These are phyloP conservation scores for Lepus timidus DNA, from an alignment of 2,113 vertebrate genomes.

Conservation along the genomic window DNA sequence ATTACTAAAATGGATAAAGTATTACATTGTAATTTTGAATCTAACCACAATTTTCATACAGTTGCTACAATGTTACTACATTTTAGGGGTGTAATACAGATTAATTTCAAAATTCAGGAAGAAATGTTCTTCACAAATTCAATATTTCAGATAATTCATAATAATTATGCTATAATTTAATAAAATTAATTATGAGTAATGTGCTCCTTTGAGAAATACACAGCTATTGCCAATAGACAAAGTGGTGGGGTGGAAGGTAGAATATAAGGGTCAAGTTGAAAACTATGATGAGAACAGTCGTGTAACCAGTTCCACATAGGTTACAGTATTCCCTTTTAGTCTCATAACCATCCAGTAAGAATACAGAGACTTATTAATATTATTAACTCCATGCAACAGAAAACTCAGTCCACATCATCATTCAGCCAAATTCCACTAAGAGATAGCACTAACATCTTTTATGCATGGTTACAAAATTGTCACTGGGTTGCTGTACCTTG, in stretches of 20 bases:
- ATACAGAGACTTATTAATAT: neutral
- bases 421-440: conserved; percentile 62
- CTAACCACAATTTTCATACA: neutral
- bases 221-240: conserved; percentile 78
- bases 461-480: conserved; percentile 67
- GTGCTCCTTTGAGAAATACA: conserved; percentile 78
- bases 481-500: conserved; percentile 79
- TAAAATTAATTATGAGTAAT: conserved; percentile 75
- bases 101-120: conserved; percentile 68
- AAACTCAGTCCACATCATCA: neutral
- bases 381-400: neutral
- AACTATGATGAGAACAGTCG: neutral
- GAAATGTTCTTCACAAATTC: conserved; percentile 64
- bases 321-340: neutral
- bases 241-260: neutral
- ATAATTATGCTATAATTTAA: conserved; percentile 80
- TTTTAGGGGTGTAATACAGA: conserved; percentile 54
- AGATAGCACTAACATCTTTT: conserved; percentile 72
- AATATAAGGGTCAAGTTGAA: neutral
- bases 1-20: no score
- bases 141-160: conserved; percentile 83
- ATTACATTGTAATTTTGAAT: neutral
- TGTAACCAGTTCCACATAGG: neutral
- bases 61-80: conserved; percentile 20
- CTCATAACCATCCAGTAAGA: neutral